Conservation (phyloP, 2,113 vertebrate species). For the Nerophis ophidion region DNA sequence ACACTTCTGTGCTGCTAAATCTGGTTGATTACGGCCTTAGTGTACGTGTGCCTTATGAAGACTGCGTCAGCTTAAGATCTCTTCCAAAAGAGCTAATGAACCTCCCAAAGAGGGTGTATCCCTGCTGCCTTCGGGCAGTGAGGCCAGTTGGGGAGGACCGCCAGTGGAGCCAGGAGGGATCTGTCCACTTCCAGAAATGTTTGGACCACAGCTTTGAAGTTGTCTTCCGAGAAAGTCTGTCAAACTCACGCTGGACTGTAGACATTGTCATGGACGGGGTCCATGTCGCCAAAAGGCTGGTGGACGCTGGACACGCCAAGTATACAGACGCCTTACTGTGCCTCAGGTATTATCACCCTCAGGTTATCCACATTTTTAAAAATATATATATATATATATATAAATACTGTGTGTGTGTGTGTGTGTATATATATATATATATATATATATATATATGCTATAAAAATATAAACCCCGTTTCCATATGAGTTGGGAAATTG, state of each 20-base stretch:
- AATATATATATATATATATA: too few relatives aligned
- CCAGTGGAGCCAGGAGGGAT: conserved; percentile 75
- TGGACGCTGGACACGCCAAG: conserved; percentile 57
- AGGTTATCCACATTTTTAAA: neutral
- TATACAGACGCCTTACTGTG: conserved; percentile 52
- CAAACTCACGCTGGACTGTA: conserved; percentile 57
- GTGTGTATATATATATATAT: too few relatives aligned
- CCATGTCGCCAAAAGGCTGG: conserved; percentile 60
- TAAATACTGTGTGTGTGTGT: too few relatives aligned
- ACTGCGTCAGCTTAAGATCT: conserved; percentile 66
- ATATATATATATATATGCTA: too few relatives aligned
- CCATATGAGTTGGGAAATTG: too few relatives aligned
- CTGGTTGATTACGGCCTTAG: conserved; percentile 79
- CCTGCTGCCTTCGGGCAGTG: conserved; percentile 70
- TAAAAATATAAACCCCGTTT: too few relatives aligned
- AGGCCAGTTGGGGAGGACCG: conserved; percentile 55
- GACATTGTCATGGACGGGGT: conserved; percentile 52
- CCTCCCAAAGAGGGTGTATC: conserved; percentile 71
- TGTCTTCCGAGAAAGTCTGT: conserved; percentile 63
- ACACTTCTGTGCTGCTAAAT: conserved; percentile 54
- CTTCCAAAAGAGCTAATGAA: conserved; percentile 64
- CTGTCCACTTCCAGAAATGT: conserved; percentile 65
- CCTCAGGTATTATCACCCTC: conserved; percentile 32
- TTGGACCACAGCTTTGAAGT: conserved; percentile 73
- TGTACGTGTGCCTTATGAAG: conserved; percentile 50